These are phyloP conservation scores for Trissonchulus sp. DNA, from an alignment of 2,888 invertebrate genomes.

Conservation along the genomic window DNA sequence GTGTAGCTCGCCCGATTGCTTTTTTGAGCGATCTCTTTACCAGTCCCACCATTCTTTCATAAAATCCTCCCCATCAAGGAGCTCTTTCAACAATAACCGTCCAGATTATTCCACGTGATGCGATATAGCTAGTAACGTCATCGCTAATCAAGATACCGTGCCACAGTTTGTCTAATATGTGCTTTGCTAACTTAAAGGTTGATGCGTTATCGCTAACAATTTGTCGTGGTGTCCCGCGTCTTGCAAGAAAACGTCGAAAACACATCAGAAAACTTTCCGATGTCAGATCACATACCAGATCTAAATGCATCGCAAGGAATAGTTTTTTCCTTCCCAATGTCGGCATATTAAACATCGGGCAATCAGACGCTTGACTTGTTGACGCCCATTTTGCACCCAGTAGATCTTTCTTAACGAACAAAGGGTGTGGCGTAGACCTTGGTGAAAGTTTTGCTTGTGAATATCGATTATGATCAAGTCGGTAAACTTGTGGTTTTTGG, in stretches of 20 bases:
- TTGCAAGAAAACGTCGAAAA: constrained; percentile 48
- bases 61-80: constrained; percentile 56
- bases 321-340: too few relatives aligned
- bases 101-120: constrained; percentile 40
- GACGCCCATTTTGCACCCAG: constrained; percentile 14
- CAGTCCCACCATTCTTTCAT: constrained; percentile 52
- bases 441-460: too few relatives aligned
- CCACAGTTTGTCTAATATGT: constrained; percentile 42
- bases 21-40: too few relatives aligned
- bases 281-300: constrained; percentile 46
- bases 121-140: constrained; percentile 20
- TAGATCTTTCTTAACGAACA: background rate
- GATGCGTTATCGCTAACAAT: constrained; percentile 53
- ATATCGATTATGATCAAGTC: too few relatives aligned
- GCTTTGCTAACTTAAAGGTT: constrained; percentile 51
- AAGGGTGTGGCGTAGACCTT: constrained; percentile 12
- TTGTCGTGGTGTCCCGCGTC: constrained; percentile 46
- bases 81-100: constrained; percentile 53
- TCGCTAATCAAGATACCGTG: background rate
- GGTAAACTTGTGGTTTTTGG: constrained; percentile 14
- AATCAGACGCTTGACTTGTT: background rate
- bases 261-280: constrained; percentile 46
- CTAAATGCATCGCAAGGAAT: constrained; percentile 53
- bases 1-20: too few relatives aligned
- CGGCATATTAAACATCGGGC: constrained; percentile 15